Evolutionary conservation across 2,888 invertebrate species (phyloP).

Genomic region (Drosophila putrida): DNA sequence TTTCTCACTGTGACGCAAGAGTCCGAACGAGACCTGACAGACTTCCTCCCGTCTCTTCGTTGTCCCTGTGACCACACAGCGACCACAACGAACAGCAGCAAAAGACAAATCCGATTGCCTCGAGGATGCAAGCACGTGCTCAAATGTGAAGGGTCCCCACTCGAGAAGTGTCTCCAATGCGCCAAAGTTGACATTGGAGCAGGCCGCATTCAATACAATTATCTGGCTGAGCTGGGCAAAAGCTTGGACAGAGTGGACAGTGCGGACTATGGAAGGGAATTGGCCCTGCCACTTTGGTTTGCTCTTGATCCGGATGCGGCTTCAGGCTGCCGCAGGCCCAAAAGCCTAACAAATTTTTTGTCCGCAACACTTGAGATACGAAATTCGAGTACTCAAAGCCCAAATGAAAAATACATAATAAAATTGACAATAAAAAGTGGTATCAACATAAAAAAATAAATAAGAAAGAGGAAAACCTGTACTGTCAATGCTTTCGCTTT

Average conservation of each 20-base stretch:
- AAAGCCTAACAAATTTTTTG: constrained; percentile 34
- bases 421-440: constrained; percentile 30
- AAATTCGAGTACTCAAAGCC: constrained; percentile 36
- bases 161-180: constrained; percentile 59
- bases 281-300: constrained; percentile 15
- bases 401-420: constrained; percentile 51
- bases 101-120: constrained; percentile 44
- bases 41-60: constrained; percentile 3
- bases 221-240: constrained; percentile 6
- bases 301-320: constrained; percentile 32
- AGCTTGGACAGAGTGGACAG: constrained; percentile 21
- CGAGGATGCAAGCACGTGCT: constrained; percentile 55
- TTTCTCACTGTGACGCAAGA: constrained; percentile 38
- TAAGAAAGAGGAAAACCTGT: constrained; percentile 4
- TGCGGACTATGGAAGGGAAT: background rate
- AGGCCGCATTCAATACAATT: constrained; percentile 44
- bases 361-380: constrained; percentile 60
- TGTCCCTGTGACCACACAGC: constrained; percentile 14
- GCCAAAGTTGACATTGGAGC: constrained; percentile 73
- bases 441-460: background rate
- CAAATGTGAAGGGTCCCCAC: constrained; percentile 44
- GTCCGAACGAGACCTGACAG: constrained; percentile 12
- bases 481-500: constrained; percentile 53
- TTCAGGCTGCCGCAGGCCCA: constrained; percentile 31
- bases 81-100: constrained; percentile 13